Evolutionary conservation across 2,888 invertebrate species (phyloP).

Genomic region (Venustoraphidia nigricollis): DNA sequence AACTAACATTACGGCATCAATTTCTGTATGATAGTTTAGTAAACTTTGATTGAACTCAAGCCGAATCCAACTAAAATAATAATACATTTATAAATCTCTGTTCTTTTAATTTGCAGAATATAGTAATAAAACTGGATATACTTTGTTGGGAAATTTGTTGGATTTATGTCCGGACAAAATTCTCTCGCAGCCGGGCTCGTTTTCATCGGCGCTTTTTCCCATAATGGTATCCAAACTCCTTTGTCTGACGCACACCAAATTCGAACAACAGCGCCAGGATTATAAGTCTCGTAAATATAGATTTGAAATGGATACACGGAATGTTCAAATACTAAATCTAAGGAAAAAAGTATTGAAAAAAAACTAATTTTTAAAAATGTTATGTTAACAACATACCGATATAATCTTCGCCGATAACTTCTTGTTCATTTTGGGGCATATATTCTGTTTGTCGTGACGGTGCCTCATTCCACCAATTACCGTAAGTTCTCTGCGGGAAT

Average conservation of each 20-base stretch:
- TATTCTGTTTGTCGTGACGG: conserved; percentile 54
- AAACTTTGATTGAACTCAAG: conserved; percentile 74
- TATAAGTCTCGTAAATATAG: conserved; percentile 70
- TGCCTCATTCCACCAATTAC: conserved; percentile 71
- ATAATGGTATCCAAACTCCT: conserved; percentile 52
- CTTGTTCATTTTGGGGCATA: conserved; percentile 53
- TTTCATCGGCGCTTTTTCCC: conserved; percentile 55
- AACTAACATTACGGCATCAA: conserved; percentile 70
- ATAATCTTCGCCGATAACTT: conserved; percentile 60
- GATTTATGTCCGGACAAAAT: conserved; percentile 57
- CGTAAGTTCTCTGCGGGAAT: conserved; percentile 58
- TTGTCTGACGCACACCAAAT: conserved; percentile 51
- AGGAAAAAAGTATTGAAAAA: conserved; percentile 8
- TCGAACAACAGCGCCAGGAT: conserved; percentile 68
- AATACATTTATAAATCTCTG: neutral
- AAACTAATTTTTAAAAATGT: neutral
- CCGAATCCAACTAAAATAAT: conserved; percentile 47
- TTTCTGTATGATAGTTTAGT: conserved; percentile 71
- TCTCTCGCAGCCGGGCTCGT: conserved; percentile 46
- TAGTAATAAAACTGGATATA: conserved; percentile 16
- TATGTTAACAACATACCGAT: conserved; percentile 40
- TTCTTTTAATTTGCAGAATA: neutral
- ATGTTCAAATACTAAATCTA: conserved; percentile 49
- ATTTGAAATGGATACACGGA: conserved; percentile 53
- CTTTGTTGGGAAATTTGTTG: conserved; percentile 39